These are phyloP conservation scores for Dryobota labecula DNA, from an alignment of 2,888 invertebrate genomes.

Conservation along the genomic window DNA sequence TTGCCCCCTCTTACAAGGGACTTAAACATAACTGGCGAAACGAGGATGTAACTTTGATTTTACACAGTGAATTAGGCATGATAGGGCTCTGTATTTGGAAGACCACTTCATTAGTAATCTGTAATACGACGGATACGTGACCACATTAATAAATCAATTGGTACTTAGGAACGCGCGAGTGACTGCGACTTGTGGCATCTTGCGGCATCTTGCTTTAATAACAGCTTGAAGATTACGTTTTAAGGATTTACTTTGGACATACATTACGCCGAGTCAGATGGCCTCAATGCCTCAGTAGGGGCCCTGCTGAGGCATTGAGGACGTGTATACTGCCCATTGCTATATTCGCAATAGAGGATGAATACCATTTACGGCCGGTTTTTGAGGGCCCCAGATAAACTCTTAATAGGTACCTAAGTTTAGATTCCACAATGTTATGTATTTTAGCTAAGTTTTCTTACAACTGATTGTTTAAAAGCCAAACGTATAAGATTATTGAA, in stretches of 20 bases:
- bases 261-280: neutral
- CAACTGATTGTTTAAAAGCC: neutral
- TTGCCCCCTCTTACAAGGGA: too few relatives aligned
- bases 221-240: neutral
- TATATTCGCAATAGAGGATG: neutral
- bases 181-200: neutral
- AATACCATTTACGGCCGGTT: neutral
- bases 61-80: neutral
- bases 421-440: neutral
- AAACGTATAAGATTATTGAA: neutral
- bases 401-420: neutral
- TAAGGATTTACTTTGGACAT: neutral
- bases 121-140: slow-evolving; percentile 6
- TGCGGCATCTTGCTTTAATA: too few relatives aligned
- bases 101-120: slow-evolving; percentile 17
- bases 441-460: neutral
- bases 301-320: neutral
- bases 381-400: neutral
- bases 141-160: slow-evolving; percentile 3
- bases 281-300: too few relatives aligned
- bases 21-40: too few relatives aligned
- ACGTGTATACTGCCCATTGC: too few relatives aligned
- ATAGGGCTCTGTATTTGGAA: slow-evolving; percentile 1
- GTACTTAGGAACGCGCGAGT: neutral
- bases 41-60: too few relatives aligned